Evolutionary conservation across 2,113 vertebrate species (phyloP).

Genomic region (Perognathus longimembris): DNA sequence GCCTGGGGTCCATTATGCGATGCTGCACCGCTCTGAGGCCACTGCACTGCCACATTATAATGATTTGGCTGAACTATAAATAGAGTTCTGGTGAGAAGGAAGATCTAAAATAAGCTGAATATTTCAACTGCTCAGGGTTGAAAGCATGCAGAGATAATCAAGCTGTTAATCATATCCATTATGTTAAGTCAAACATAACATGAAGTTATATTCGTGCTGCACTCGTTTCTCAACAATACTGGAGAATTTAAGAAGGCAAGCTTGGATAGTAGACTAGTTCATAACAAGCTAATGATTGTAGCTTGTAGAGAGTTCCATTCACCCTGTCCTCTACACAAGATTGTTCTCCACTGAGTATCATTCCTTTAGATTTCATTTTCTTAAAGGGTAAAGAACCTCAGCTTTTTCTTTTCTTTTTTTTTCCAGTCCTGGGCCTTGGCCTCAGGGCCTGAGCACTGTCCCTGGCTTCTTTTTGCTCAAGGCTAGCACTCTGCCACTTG

Average conservation of each 20-base stretch:
- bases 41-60: neutral
- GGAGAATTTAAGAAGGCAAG: neutral
- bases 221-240: neutral
- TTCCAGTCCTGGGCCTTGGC: no score
- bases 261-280: neutral
- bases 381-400: no score
- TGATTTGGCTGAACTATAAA: neutral
- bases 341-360: neutral
- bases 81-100: neutral
- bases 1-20: neutral
- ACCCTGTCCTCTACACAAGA: neutral
- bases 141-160: conserved; percentile 37
- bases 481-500: no score
- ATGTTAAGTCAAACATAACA: neutral
- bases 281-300: no score
- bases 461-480: no score
- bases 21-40: neutral
- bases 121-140: conserved; percentile 11
- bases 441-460: no score
- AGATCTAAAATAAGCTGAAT: neutral
- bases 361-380: neutral
- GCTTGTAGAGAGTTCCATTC: neutral
- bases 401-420: no score
- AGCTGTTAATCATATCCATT: neutral
- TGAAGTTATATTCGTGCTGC: neutral